Conservation (phyloP, 23 tunicate species). For the Clavelina lepadiformis region DNA sequence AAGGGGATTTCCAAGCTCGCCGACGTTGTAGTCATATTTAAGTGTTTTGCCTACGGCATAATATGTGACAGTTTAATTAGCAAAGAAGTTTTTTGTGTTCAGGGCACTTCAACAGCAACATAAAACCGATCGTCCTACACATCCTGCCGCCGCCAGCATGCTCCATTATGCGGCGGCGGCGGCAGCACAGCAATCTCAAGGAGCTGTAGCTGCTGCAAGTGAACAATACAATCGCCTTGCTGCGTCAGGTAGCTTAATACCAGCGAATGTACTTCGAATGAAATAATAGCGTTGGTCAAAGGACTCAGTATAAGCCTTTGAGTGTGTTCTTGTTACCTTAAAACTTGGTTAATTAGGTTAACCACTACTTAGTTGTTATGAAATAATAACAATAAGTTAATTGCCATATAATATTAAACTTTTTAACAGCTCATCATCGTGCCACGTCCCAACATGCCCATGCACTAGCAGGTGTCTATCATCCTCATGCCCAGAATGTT, state of each 20-base stretch:
- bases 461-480: constrained; percentile 73
- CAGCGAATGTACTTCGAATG: too few relatives aligned
- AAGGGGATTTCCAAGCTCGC: too few relatives aligned
- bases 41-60: too few relatives aligned
- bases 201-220: constrained; percentile 42
- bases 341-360: too few relatives aligned
- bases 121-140: constrained; percentile 45
- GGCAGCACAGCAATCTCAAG: constrained; percentile 44
- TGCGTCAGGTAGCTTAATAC: constrained; percentile 10
- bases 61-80: too few relatives aligned
- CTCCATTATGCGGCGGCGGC: constrained; percentile 75
- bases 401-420: background rate
- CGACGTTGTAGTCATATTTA: too few relatives aligned
- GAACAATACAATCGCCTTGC: constrained; percentile 84
- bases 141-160: constrained; percentile 73
- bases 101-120: constrained; percentile 91
- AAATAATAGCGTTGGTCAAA: too few relatives aligned
- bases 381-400: background rate
- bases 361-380: too few relatives aligned
- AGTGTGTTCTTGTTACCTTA: too few relatives aligned
- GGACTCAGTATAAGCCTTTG: too few relatives aligned
- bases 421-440: constrained; percentile 45
- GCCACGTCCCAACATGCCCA: constrained; percentile 59
- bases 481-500: constrained; percentile 41
- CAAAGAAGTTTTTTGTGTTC: constrained; percentile 8